Evolutionary conservation across 2,797 vertebrate species (phyloP).

Genomic region (Saguinus oedipus): DNA sequence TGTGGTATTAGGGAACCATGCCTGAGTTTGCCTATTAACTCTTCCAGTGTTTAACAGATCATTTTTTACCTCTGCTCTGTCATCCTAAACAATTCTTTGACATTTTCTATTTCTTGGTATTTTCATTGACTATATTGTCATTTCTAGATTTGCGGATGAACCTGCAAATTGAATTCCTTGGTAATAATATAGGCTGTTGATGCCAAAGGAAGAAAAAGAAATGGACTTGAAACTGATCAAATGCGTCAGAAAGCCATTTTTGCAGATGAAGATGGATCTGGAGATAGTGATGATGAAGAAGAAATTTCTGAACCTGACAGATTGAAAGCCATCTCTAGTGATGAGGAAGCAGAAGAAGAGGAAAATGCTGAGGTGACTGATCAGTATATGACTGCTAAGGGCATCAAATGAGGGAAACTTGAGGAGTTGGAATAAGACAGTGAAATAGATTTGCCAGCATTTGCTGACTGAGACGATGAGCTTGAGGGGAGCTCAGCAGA

Average conservation of each 20-base stretch:
- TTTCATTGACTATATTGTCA: not conserved
- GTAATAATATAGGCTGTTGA: conserved; percentile 74
- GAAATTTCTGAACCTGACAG: conserved; percentile 72
- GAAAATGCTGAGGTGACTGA: conserved; percentile 56
- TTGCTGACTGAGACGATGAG: conserved; percentile 95
- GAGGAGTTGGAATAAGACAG: conserved; percentile 68
- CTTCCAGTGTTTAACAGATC: not conserved
- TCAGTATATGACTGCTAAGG: not conserved
- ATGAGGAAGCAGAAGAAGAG: conserved; percentile 68
- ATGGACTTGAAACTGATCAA: conserved; percentile 87
- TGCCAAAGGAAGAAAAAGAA: conserved; percentile 86
- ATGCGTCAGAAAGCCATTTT: conserved; percentile 93
- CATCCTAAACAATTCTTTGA: not conserved
- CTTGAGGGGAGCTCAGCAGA: conserved; percentile 88
- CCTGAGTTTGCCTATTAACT: not conserved
- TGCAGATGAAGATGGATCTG: conserved; percentile 79
- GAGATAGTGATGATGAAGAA: conserved; percentile 71
- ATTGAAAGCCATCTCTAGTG: conserved; percentile 71
- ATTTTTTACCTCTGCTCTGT: not conserved
- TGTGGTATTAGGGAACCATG: not conserved
- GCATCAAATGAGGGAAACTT: conserved; percentile 82
- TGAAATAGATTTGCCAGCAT: conserved; percentile 87
- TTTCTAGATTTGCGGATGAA: not conserved
- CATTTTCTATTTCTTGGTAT: conserved; percentile 21
- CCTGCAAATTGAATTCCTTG: conserved; percentile 41